A percentile compares a stretch with the other conserved stretches of the same genome.
Conservation (phyloP, 2,888 invertebrate species). For the Lepidocyrtoides sp. region DNA sequence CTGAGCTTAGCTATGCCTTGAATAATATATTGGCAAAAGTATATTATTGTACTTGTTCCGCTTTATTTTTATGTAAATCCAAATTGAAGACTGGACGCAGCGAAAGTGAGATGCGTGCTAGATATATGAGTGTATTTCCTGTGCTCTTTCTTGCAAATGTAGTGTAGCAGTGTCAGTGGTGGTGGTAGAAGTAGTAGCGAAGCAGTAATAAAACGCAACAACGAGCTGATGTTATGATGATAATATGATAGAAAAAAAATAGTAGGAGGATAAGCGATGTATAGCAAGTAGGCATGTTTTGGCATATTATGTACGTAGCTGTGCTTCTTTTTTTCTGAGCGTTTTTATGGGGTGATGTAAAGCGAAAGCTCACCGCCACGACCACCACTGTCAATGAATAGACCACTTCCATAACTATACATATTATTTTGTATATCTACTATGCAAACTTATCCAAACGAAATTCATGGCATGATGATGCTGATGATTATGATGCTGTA, state of each 20-base stretch:
- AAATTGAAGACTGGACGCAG: conserved; percentile 53
- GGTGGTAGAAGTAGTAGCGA: background rate
- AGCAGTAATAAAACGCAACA: conserved; percentile 38
- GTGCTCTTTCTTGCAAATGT: background rate
- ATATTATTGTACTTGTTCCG: background rate
- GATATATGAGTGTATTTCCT: conserved; percentile 39
- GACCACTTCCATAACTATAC: too few species aligned
- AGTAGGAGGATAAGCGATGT: too few species aligned
- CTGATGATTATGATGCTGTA: conserved; percentile 2
- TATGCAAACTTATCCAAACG: background rate
- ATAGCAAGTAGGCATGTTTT: too few species aligned
- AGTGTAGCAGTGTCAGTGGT: background rate
- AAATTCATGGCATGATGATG: background rate
- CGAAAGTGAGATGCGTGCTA: conserved; percentile 18
- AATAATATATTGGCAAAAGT: background rate
- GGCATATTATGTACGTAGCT: background rate
- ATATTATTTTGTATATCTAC: background rate
- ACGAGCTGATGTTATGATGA: background rate
- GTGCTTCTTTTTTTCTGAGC: background rate
- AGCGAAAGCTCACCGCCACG: background rate
- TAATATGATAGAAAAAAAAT: too few species aligned
- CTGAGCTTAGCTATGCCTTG: background rate
- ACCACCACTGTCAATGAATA: too few species aligned
- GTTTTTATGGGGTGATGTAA: background rate
- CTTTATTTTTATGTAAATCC: conserved; percentile 43